Base-by-base conservation (phyloP, 2,113 vertebrate species). In the Rattus norvegicus region DNA sequence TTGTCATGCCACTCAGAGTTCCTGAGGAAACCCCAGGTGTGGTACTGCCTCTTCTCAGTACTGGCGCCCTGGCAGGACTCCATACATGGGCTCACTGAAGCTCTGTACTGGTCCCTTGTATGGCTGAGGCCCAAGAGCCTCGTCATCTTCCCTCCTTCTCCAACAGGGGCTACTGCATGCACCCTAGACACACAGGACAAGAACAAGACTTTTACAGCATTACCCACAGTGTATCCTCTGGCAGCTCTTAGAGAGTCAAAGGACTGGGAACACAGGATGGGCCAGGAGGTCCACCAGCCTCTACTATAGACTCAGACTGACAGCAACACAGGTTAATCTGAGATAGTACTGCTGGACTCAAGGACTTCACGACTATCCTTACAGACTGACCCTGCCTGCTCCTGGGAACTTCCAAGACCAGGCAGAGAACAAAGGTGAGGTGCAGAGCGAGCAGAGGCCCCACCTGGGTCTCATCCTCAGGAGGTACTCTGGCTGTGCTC, bases 401-500 rank as follows among this genome's bases (percentile, higher is more conserved):
- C 56, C 80, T 70, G 33, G 14, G 24, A 33, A 56, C 49, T 81
- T 36, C 43, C 65, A 90, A 91, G 36, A 90, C n/a, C 67, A 65
- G 43, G 4, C 54, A 93, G 87, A 79, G 65, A n/a, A 52, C 76
- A 92, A 85, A 87, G n/a, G 65, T 76, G 19, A 92, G 72, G 77
- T 43, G 47, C 94, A 92, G 94, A 89, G 81, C 22, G 56, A 90
- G 92, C 85, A 73, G 88, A 65, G 91, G 86, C 83, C 86, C 87
- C 98, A 99, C 99, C 99, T 99, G 98, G 5, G 98, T 98, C 98
- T 99, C 99, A 0, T 98, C 98, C 95, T 99, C 99, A 52, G 95
- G 59, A 90, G 98, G 98, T 83, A 94, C 98, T 97, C 98, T 98
- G 96, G 97, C 95, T 91, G 98, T 98, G 83, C 93, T 96, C 98